Evolutionary conservation across 1,140 invertebrate genomes (phyloP).

Genomic region (Drosophila nigromelanica): DNA sequence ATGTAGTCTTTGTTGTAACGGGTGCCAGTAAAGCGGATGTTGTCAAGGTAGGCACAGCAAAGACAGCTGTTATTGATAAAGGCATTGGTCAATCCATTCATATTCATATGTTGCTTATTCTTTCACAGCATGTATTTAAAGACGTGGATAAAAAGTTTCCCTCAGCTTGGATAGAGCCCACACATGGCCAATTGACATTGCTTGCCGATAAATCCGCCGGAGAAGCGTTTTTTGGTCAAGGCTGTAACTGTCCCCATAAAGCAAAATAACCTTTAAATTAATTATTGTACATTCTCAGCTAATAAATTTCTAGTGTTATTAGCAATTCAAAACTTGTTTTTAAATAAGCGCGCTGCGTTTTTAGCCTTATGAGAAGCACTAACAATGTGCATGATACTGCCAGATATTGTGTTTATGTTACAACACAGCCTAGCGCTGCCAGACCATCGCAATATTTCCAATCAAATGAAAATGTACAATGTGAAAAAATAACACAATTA

Average conservation of each 20-base stretch:
- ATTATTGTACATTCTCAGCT: not conserved
- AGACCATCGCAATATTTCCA: not conserved
- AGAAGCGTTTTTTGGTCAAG: not conserved
- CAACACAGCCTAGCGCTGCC: slow-evolving; percentile 11
- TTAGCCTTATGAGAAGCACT: not conserved
- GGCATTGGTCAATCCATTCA: not conserved
- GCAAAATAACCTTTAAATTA: not conserved
- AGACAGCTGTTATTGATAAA: no score
- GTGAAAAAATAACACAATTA: slow-evolving; percentile 14
- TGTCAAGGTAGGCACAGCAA: slow-evolving; percentile 86
- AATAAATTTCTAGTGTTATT: slow-evolving; percentile 8
- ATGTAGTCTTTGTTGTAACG: slow-evolving; percentile 92
- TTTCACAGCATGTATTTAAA: slow-evolving; percentile 53
- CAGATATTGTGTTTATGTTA: not conserved
- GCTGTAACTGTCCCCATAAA: not conserved
- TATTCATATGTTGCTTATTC: not conserved
- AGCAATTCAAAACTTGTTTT: not conserved
- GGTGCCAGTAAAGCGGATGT: slow-evolving; percentile 95
- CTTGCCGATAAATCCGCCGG: slow-evolving; percentile 51
- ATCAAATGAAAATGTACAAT: slow-evolving; percentile 28
- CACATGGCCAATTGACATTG: slow-evolving; percentile 54
- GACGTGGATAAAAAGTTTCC: slow-evolving; percentile 53
- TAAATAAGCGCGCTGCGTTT: not conserved
- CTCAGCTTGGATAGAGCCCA: slow-evolving; percentile 58
- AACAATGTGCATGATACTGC: not conserved